These are phyloP conservation scores for Callipepla californica DNA, from an alignment of 2,113 vertebrate genomes.

Conservation along the genomic window DNA sequence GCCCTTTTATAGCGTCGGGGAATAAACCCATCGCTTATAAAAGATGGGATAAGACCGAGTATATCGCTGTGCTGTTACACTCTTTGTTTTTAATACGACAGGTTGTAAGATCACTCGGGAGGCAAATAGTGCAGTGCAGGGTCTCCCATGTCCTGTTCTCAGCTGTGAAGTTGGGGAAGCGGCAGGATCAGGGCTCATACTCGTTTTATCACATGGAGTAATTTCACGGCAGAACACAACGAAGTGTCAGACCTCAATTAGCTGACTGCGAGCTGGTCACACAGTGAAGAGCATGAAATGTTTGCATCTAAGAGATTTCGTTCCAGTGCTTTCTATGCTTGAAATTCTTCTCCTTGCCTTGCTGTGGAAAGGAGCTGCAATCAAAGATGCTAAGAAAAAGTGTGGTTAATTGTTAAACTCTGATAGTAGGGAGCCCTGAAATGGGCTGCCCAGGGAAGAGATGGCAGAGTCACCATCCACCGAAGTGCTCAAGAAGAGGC, in stretches of 20 bases:
- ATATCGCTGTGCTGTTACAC: background rate
- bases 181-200: background rate
- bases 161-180: background rate
- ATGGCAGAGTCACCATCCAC: too few species aligned
- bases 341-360: background rate
- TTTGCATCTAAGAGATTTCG: background rate
- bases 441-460: too few species aligned
- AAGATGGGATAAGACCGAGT: background rate
- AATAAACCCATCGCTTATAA: background rate
- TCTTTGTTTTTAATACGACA: background rate
- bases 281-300: accelerated
- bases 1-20: background rate
- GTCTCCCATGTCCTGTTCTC: background rate
- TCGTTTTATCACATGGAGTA: background rate
- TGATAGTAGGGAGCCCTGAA: background rate
- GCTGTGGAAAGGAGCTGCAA: background rate
- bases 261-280: accelerated
- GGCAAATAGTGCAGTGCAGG: background rate
- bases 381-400: background rate
- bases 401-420: background rate
- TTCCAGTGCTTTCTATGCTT: background rate
- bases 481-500: too few species aligned
- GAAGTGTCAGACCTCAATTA: accelerated
- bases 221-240: background rate
- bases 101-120: background rate